phyloP scores from a whole-genome alignment of 2,113 vertebrate genomes.

The Regulus satrapa region DNA sequence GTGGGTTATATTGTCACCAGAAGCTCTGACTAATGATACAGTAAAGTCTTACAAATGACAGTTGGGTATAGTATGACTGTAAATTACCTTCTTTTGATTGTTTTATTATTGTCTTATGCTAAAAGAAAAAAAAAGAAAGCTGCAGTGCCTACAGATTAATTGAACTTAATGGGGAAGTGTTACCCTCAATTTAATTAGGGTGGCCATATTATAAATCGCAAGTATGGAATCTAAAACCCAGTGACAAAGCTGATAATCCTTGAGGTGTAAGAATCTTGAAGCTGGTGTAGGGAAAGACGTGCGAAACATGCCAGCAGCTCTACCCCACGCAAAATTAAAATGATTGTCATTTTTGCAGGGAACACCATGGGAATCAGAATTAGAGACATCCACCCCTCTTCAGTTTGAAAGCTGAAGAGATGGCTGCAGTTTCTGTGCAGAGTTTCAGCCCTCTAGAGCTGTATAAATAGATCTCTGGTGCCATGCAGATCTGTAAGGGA shows the following conservation, averaged over 20 bases:
- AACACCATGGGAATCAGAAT: slow-evolving; percentile 32
- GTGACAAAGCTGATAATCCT: not conserved
- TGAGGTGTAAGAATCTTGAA: slow-evolving; percentile 3
- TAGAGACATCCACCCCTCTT: slow-evolving; percentile 12
- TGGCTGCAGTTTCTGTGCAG: slow-evolving; percentile 36
- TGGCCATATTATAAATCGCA: not conserved
- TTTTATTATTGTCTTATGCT: not conserved
- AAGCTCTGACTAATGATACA: slow-evolving; percentile 53
- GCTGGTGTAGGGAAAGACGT: not conserved
- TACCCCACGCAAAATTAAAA: not conserved
- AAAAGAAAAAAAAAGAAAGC: not conserved
- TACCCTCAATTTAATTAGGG: not conserved
- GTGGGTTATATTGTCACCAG: slow-evolving; percentile 47
- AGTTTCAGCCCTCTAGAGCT: not conserved
- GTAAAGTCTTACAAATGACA: slow-evolving; percentile 20
- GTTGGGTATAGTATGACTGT: slow-evolving; percentile 2
- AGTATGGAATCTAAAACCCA: not conserved
- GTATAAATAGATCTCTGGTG: slow-evolving; percentile 16
- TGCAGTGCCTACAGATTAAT: not conserved
- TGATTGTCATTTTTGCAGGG: slow-evolving; percentile 44
- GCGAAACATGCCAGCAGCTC: not conserved
- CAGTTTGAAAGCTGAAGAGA: slow-evolving; percentile 9
- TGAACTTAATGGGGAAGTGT: not conserved
- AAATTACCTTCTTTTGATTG: not conserved
- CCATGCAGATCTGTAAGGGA: not conserved